A percentile compares a stretch with the other conserved stretches of the same genome.
Conservation (phyloP, 2,113 vertebrate genomes). For the Danio rerio region DNA sequence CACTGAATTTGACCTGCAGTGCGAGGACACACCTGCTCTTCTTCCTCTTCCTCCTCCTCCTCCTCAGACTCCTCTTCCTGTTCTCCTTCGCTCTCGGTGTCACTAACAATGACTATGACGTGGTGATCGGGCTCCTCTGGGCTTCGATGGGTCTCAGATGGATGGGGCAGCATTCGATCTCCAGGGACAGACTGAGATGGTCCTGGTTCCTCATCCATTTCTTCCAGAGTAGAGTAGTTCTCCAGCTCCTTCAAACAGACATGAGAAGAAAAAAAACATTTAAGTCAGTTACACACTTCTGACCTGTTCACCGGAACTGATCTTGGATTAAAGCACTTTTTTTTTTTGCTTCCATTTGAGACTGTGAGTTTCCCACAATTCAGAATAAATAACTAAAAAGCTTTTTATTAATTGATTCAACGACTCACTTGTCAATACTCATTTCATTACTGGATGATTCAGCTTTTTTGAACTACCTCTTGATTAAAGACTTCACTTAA, state of each 20-base stretch:
- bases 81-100: slow-evolving; percentile 89
- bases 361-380: no score
- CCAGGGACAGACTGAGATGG: slow-evolving; percentile 80
- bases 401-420: no score
- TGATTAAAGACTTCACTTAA: no score
- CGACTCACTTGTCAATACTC: no score
- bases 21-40: slow-evolving; percentile 64
- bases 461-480: no score
- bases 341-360: no score
- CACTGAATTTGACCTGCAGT: not conserved
- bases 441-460: no score
- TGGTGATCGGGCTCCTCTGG: slow-evolving; percentile 79
- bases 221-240: slow-evolving; percentile 84
- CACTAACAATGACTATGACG: slow-evolving; percentile 92
- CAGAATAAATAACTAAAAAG: no score
- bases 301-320: no score
- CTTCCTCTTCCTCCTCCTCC: slow-evolving; percentile 75
- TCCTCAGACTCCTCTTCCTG: slow-evolving; percentile 90
- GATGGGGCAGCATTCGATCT: slow-evolving; percentile 77
- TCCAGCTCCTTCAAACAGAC: slow-evolving; percentile 79
- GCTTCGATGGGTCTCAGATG: slow-evolving; percentile 80
- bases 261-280: not conserved
- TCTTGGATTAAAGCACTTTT: no score
- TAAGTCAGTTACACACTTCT: not conserved
- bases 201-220: slow-evolving; percentile 78